Conservation (phyloP, 2,797 vertebrate genomes). For the Sylvia borin region DNA sequence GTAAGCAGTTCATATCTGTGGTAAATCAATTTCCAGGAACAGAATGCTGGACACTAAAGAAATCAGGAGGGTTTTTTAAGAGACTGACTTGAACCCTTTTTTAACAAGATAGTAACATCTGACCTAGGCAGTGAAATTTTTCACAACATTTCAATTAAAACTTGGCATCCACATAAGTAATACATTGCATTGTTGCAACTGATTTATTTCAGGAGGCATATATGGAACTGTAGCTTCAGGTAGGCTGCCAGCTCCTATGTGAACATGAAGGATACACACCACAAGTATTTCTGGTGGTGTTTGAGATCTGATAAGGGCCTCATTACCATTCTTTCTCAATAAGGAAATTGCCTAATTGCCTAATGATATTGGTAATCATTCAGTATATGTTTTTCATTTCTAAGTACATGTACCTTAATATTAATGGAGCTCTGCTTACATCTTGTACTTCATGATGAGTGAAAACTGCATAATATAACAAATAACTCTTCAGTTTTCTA, state of each 20-base stretch:
- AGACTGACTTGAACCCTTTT: constrained; percentile 79
- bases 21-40: constrained; percentile 81
- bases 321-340: not conserved
- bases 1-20: constrained; percentile 73
- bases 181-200: constrained; percentile 54
- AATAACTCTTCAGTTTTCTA: not conserved
- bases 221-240: not conserved
- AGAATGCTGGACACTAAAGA: constrained; percentile 84
- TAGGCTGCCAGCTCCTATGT: not conserved
- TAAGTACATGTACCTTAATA: constrained; percentile 11
- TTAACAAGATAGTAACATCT: constrained; percentile 82
- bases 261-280: not conserved
- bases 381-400: not conserved
- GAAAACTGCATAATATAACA: not conserved
- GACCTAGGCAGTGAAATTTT: constrained; percentile 83
- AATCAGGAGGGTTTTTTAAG: constrained; percentile 78
- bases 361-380: constrained; percentile 22
- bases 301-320: not conserved
- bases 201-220: constrained; percentile 74
- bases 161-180: constrained; percentile 72
- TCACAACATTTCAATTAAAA: constrained; percentile 90
- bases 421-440: not conserved
- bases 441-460: not conserved
- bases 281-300: not conserved
- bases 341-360: not conserved